Base-by-base conservation (phyloP, 2,888 invertebrate species). In the Xanthostigma xanthostigma region DNA sequence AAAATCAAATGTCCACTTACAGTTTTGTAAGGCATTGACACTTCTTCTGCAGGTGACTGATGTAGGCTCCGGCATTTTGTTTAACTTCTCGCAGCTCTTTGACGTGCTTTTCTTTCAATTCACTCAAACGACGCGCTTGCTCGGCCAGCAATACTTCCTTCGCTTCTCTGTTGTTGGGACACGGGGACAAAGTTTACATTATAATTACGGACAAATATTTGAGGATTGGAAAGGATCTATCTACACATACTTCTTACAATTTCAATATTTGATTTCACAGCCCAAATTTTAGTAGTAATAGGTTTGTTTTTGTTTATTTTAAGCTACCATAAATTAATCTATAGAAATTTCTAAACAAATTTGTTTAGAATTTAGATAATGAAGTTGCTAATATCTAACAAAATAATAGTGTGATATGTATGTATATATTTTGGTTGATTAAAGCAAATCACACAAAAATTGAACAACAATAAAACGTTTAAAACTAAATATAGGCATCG, bases 11-110 rank as follows among this genome's bases (percentile, higher is more conserved):
- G 39, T 44, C 46, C 61, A 74, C 77, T 76, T 59, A 78, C 78
- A 78, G 68, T 65, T 78, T 78, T 33, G 75, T 71, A 49, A 78
- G 60, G 59, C 77, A 77, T 11, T 73, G 73, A 53, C 77, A 77
- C 54, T 78, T 78, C 49, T 75, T 71, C 27, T 74, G 75, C 52
- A 78, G 62, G 60, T 78, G 76, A 44, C 77, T 77, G 9, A 78
- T 68, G 49, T 75, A 64, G 44, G 60, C 73, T 58, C 69, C 71
- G 2, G 71, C 65, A 33, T 72, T 70, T 40, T 71, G 69, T 54
- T 76, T 74, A 41, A 64, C 59, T 50, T 71, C 66, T 54, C 68
- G 64, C 46, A 60, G 52, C 49, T 65, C 61, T 37, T 59, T 50
- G 55, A 64, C 57, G 44, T 60, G 60, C 46, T 63, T 60, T 48